phyloP scores from a whole-genome alignment of 2,797 vertebrate species.

The Muscicapa comitata region DNA sequence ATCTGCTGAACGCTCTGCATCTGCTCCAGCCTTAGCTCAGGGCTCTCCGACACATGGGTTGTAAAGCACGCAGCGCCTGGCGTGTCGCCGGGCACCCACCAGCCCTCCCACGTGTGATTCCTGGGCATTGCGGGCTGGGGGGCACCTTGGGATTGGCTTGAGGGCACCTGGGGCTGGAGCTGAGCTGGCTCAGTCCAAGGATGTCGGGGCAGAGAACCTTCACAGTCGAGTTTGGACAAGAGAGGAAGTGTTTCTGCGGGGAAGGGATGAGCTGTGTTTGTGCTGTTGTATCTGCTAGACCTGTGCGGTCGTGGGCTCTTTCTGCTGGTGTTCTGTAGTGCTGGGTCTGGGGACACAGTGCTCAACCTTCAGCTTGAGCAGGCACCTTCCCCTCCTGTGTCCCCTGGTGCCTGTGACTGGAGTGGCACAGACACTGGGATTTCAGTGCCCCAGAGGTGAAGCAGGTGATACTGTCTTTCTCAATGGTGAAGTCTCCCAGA shows the following conservation, averaged over 20 bases:
- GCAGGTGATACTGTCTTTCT: not conserved
- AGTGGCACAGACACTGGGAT: not conserved
- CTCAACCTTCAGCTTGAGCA: not conserved
- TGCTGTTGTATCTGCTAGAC: not conserved
- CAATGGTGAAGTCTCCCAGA: not conserved
- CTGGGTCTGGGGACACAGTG: not conserved
- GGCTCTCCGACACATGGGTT: slow-evolving; percentile 23
- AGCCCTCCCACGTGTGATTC: not conserved
- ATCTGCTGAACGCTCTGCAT: slow-evolving; percentile 21
- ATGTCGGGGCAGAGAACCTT: not conserved
- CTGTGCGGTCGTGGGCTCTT: rapidly evolving
- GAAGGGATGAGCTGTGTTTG: not conserved
- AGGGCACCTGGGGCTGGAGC: not conserved
- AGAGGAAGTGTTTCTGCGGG: not conserved
- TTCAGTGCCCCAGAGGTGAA: not conserved
- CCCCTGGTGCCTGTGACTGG: not conserved
- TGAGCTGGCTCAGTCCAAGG: not conserved
- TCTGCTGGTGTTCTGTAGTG: not conserved
- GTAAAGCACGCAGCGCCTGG: not conserved
- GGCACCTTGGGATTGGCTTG: not conserved
- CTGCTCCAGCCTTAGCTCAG: slow-evolving; percentile 30
- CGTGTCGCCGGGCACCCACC: not conserved
- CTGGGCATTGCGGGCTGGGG: not conserved
- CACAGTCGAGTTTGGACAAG: not conserved
- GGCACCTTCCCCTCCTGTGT: not conserved